phyloP scores from a whole-genome alignment of 1,140 invertebrate genomes.

The Agrilus planipennis region DNA sequence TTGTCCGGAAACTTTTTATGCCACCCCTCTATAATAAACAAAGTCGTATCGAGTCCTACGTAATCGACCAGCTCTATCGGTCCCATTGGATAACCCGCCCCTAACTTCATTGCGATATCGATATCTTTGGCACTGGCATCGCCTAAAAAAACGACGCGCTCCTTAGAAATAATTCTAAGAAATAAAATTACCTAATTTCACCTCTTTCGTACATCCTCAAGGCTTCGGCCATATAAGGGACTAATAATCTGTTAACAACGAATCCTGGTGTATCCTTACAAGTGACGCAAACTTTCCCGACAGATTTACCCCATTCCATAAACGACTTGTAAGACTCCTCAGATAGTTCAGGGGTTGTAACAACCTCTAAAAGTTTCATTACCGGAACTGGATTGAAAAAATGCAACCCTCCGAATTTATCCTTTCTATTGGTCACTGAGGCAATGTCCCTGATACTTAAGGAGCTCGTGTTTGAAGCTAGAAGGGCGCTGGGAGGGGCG shows the following conservation, averaged over 20 bases:
- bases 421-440: slow-evolving; percentile 50
- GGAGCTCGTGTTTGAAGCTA: slow-evolving; percentile 84
- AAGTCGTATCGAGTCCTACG: slow-evolving; percentile 60
- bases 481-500: slow-evolving; percentile 56
- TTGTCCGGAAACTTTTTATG: slow-evolving; percentile 61
- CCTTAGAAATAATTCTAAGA: not conserved
- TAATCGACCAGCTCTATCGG: slow-evolving; percentile 69
- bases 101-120: slow-evolving; percentile 72
- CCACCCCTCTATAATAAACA: slow-evolving; percentile 57
- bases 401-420: slow-evolving; percentile 68
- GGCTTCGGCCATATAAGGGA: slow-evolving; percentile 67
- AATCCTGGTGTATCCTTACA: slow-evolving; percentile 80
- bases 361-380: slow-evolving; percentile 79
- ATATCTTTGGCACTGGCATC: slow-evolving; percentile 59
- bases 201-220: slow-evolving; percentile 67
- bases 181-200: no score
- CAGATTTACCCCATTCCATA: slow-evolving; percentile 62
- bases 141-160: slow-evolving; percentile 29
- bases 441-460: slow-evolving; percentile 74
- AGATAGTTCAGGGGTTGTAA: slow-evolving; percentile 55
- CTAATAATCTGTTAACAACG: slow-evolving; percentile 72
- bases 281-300: slow-evolving; percentile 68
- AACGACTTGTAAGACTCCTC: slow-evolving; percentile 63
- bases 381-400: slow-evolving; percentile 90
- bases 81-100: slow-evolving; percentile 75